Base-by-base conservation (phyloP, 2,113 vertebrate genomes). In the Pseudolaguvia tuberculata region DNA sequence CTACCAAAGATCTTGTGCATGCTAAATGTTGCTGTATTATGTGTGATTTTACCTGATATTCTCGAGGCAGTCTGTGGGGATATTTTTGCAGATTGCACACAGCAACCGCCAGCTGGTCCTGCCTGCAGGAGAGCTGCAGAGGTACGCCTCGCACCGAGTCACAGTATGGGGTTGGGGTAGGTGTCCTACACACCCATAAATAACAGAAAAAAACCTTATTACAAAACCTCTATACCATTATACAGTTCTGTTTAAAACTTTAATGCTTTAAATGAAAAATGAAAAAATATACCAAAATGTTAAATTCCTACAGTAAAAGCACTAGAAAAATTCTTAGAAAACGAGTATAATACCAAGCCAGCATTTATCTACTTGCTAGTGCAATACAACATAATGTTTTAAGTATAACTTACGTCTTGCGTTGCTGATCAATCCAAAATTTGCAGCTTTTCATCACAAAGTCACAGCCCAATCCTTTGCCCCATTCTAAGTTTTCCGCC, bases 401-500 rank as follows among this genome's bases (percentile, higher is more conserved):
- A 42, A 18, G 27, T 1, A 58, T 48, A 47, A 23, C 92, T 92
- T 88, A 95, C 97, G 87, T 93, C 70, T 89, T 89, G 17, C 79
- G 90, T 82, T 94, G 95, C 35, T 86, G 85, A 75, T 96, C 94
- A 58, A 98, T 97, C 97, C 97, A 99, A 86, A 95, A 96, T 83
- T 98, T 98, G 85, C 97, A 98, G 88, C 97, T 99, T 89, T 95
- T 97, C 90, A 91, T 92, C 68, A 93, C 97, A 55, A 99, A 98
- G 87, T 98, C 95, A 72, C 97, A 99, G 80, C 97, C 97, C 84
- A 95, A 91, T 72, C 91, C 93, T 12, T 89, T 91, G 25, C 97
- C 97, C 97, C 97, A 99, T 72, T 96, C 93, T 80, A 99, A 87
- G 71, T 91, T 92, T 87, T 99, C 93, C 2, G 97, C 95, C 93